These are phyloP conservation scores for Maconellicoccus hirsutus DNA, from an alignment of 1,140 invertebrate species.

Conservation along the genomic window DNA sequence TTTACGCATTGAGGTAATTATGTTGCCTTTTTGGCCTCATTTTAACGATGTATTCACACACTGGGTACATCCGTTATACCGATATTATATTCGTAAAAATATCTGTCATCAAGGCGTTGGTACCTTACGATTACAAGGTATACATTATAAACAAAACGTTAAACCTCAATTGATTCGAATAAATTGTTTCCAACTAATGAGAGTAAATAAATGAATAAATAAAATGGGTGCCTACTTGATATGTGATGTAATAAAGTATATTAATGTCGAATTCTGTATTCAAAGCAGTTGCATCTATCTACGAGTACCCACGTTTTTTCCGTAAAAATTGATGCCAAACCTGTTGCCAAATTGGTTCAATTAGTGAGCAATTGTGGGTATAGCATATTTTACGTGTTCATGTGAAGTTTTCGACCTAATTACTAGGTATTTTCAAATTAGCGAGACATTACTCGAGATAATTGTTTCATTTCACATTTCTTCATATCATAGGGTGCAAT, in stretches of 20 bases:
- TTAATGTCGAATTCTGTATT: too few relatives aligned
- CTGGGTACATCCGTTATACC: background rate
- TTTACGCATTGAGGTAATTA: slow-evolving; percentile 7
- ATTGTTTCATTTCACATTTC: too few relatives aligned
- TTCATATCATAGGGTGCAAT: too few relatives aligned
- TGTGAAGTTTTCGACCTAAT: background rate
- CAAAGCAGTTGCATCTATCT: too few relatives aligned
- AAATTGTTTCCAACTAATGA: too few relatives aligned
- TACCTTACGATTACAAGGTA: too few relatives aligned
- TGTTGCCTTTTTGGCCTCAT: slow-evolving; percentile 17
- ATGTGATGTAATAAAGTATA: too few relatives aligned
- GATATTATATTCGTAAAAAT: background rate
- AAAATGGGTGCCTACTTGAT: too few relatives aligned
- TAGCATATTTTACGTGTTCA: background rate
- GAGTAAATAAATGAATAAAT: too few relatives aligned
- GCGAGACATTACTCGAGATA: background rate
- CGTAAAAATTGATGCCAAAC: background rate
- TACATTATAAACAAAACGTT: too few relatives aligned
- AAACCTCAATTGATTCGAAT: too few relatives aligned
- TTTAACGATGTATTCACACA: slow-evolving; percentile 14
- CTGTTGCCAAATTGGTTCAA: background rate
- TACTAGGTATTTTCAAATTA: background rate
- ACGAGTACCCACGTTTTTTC: too few relatives aligned
- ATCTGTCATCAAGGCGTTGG: slow-evolving; percentile 9
- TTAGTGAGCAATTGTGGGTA: background rate